Percentiles rank a stretch among this genome's conserved stretches.
These are phyloP conservation scores for Diploscapter pachys DNA, from an alignment of 1,140 invertebrate species.

Conservation along the genomic window DNA sequence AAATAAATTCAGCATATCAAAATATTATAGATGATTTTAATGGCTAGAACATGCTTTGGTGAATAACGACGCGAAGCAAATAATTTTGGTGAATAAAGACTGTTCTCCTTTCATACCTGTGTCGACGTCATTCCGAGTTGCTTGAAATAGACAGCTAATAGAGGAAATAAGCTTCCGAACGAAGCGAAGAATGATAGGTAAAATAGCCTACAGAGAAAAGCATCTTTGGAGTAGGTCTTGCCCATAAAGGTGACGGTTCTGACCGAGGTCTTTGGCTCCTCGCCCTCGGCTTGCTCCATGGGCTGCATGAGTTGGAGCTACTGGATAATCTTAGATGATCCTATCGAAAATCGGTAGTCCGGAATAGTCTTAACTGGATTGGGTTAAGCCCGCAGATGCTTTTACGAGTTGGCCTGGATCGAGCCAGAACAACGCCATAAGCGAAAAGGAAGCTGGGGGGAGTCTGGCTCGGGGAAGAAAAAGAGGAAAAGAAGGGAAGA, in stretches of 20 bases:
- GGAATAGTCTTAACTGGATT: too few species aligned
- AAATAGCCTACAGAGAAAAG: slow-evolving; percentile 88
- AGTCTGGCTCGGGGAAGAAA: too few species aligned
- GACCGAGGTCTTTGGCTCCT: slow-evolving; percentile 30
- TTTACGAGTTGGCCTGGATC: too few species aligned
- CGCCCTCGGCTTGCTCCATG: neutral
- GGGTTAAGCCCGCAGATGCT: too few species aligned
- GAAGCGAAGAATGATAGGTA: slow-evolving; percentile 99
- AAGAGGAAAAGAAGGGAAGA: too few species aligned
- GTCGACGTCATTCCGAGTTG: slow-evolving; percentile 70
- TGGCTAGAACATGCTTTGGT: neutral
- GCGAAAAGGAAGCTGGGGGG: too few species aligned
- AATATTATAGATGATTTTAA: neutral
- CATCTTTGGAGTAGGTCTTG: slow-evolving; percentile 63
- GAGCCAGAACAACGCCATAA: too few species aligned
- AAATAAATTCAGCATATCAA: neutral
- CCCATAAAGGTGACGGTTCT: slow-evolving; percentile 47
- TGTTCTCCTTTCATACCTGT: slow-evolving; percentile 15
- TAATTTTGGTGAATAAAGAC: neutral
- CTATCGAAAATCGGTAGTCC: too few species aligned
- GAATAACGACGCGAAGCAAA: neutral
- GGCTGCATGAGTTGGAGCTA: too few species aligned
- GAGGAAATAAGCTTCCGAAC: slow-evolving; percentile 92
- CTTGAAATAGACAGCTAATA: slow-evolving; percentile 97
- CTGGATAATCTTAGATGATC: too few species aligned